Conservation (phyloP, 2,797 vertebrate species). For the Sebastolobus altivelis region DNA sequence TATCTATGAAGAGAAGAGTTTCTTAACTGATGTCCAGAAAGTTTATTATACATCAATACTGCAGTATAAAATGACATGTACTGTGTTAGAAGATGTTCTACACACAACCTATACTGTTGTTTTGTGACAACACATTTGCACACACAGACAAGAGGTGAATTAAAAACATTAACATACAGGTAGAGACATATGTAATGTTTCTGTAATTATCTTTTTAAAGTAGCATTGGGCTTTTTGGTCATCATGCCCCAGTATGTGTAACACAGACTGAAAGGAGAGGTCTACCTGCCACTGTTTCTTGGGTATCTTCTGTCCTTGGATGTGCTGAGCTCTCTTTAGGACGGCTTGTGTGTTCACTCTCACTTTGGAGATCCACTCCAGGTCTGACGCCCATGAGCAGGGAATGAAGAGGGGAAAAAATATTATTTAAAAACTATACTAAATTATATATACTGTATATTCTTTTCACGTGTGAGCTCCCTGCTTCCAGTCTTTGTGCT, state of each 20-base stretch:
- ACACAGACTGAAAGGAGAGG: not conserved
- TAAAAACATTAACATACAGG: not conserved
- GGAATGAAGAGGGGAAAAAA: not conserved
- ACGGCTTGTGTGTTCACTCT: constrained; percentile 93
- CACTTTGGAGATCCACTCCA: constrained; percentile 89
- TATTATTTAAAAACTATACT: no score
- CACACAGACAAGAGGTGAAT: not conserved
- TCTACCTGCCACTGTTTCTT: constrained; percentile 94
- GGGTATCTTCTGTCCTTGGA: constrained; percentile 87
- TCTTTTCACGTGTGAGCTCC: no score
- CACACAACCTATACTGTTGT: not conserved
- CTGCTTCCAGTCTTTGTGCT: not conserved
- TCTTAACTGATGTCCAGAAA: not conserved
- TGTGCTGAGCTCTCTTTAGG: constrained; percentile 88
- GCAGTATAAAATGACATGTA: no score
- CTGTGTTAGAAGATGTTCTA: no score
- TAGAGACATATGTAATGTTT: not conserved
- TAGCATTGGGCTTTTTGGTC: not conserved
- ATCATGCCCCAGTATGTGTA: not conserved
- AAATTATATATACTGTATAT: no score
- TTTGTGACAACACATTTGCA: not conserved
- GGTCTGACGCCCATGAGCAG: constrained; percentile 78
- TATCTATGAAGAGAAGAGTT: not conserved
- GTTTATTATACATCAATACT: not conserved
- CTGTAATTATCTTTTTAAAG: not conserved